phyloP scores from a whole-genome alignment of 2,113 vertebrate genomes.

The Solea senegalensis region DNA sequence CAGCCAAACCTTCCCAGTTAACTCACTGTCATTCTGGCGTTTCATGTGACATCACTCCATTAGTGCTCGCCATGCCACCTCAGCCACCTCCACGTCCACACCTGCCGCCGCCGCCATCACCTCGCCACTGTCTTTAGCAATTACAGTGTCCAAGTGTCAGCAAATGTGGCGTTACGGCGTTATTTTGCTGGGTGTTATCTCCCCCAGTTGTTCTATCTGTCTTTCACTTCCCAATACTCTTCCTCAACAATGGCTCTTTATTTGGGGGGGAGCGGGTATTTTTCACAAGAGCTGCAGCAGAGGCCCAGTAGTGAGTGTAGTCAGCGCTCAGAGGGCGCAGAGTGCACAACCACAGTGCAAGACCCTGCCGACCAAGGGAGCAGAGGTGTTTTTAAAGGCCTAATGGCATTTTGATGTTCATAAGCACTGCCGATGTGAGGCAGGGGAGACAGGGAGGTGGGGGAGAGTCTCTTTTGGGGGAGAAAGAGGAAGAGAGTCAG shows the following conservation, averaged over 20 bases:
- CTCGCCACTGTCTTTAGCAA: constrained; percentile 58
- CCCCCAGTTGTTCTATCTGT: constrained; percentile 65
- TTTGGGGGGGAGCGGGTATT: constrained; percentile 65
- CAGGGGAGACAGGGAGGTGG: constrained; percentile 84
- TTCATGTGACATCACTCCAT: constrained; percentile 77
- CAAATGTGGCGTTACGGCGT: constrained; percentile 56
- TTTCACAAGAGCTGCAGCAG: constrained; percentile 67
- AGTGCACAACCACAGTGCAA: constrained; percentile 63
- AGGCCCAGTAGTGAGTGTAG: constrained; percentile 82
- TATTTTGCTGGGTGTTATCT: constrained; percentile 59
- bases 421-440: constrained; percentile 89
- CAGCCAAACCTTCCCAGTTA: constrained; percentile 71
- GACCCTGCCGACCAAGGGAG: constrained; percentile 69
- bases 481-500: constrained; percentile 65
- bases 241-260: constrained; percentile 51
- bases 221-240: constrained; percentile 67
- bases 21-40: constrained; percentile 69
- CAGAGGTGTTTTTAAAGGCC: constrained; percentile 83
- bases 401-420: constrained; percentile 99
- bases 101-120: constrained; percentile 34
- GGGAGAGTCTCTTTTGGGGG: constrained; percentile 84
- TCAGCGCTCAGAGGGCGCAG: constrained; percentile 63
- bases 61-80: constrained; percentile 53
- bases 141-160: constrained; percentile 57
- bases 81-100: constrained; percentile 48